phyloP scores from a whole-genome alignment of 2,113 vertebrate genomes.

The Melanerpes aurifrons region DNA sequence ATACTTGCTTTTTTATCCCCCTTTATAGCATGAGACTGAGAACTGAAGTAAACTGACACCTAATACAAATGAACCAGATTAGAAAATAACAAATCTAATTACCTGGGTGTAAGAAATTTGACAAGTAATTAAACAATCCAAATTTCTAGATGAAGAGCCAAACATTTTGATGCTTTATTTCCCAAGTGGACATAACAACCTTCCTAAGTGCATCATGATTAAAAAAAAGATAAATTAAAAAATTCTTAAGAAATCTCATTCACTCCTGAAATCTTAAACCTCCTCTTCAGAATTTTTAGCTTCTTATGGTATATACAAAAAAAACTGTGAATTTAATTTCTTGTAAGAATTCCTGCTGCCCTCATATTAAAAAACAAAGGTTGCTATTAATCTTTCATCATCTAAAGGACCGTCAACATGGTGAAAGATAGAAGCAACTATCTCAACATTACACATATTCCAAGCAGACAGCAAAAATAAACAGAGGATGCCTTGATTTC shows the following conservation, averaged over 20 bases:
- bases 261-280: background rate
- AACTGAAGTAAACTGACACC: background rate
- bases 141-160: background rate
- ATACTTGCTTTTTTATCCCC: background rate
- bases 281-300: background rate
- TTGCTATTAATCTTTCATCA: background rate
- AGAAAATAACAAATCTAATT: background rate
- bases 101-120: background rate
- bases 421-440: background rate
- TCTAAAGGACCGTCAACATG: background rate
- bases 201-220: background rate
- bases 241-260: background rate
- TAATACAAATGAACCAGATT: accelerated
- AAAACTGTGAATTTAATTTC: background rate
- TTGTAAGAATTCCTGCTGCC: background rate
- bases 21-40: background rate
- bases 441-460: background rate
- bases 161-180: background rate
- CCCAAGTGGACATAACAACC: background rate
- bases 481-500: background rate
- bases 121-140: background rate
- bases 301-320: background rate
- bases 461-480: background rate
- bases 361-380: background rate
- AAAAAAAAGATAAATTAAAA: background rate